Evolutionary conservation across 2,888 invertebrate genomes (phyloP).

Genomic region (Caradrina kadenii): DNA sequence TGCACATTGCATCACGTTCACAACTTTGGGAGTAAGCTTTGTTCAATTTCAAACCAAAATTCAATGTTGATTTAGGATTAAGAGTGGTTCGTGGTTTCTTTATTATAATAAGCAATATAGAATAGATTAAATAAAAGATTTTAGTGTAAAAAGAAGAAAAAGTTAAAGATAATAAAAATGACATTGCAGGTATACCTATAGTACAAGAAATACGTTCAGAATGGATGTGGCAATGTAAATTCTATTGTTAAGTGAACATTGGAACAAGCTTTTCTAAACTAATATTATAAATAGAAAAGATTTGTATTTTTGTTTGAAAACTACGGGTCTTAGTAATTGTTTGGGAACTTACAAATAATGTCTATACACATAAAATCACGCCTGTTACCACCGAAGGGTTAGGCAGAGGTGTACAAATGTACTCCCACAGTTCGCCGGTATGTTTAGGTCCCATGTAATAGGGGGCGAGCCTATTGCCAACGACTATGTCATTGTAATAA

Average conservation of each 20-base stretch:
- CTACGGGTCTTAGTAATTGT: not conserved
- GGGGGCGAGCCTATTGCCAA: too few species aligned
- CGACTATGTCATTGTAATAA: too few species aligned
- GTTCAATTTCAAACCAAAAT: constrained; percentile 13
- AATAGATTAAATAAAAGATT: not conserved
- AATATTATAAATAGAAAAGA: not conserved
- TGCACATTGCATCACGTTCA: constrained; percentile 22
- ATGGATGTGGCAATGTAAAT: not conserved
- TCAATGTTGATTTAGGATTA: not conserved
- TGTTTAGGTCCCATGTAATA: too few species aligned
- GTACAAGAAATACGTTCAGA: too few species aligned
- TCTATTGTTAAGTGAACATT: not conserved
- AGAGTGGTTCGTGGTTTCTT: not conserved
- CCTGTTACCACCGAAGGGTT: too few species aligned
- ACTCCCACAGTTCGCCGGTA: too few species aligned
- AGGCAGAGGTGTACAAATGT: too few species aligned
- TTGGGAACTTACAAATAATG: not conserved
- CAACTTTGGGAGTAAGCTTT: constrained; percentile 11
- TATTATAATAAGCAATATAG: not conserved
- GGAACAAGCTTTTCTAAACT: not conserved
- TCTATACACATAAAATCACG: too few species aligned
- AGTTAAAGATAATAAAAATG: not conserved
- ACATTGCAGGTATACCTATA: too few species aligned
- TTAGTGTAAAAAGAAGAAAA: not conserved
- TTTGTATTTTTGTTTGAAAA: too few species aligned